Percentiles rank a stretch among this genome's conserved stretches.
Evolutionary conservation across 2,113 vertebrate species (phyloP).

Genomic region (Meleagris gallopavo): DNA sequence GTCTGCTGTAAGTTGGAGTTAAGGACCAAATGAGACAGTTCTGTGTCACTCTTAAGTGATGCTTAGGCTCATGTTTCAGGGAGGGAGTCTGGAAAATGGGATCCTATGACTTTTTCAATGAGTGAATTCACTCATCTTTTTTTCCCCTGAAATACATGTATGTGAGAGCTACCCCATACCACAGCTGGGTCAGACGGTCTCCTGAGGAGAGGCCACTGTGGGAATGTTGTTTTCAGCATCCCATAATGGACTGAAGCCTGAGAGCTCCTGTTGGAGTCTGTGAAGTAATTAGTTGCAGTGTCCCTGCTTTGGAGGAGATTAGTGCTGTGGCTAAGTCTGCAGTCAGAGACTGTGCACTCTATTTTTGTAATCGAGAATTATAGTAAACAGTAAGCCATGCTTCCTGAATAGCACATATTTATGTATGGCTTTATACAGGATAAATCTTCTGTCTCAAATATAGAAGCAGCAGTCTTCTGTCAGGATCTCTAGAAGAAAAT

Average conservation of each 20-base stretch:
- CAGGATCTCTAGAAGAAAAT: background rate
- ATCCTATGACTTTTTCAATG: background rate
- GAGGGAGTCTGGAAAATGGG: background rate
- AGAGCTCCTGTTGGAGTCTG: background rate
- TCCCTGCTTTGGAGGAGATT: background rate
- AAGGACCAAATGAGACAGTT: constrained; percentile 17
- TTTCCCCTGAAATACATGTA: background rate
- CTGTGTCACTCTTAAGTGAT: background rate
- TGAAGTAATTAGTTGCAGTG: background rate
- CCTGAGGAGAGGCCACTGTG: background rate
- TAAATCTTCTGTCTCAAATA: constrained; percentile 45
- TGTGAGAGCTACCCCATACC: background rate
- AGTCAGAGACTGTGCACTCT: background rate
- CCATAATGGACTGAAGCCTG: background rate
- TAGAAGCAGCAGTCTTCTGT: constrained; percentile 6
- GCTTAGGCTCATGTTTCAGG: background rate
- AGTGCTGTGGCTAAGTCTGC: background rate
- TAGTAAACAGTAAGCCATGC: constrained; percentile 23
- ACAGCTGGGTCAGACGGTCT: background rate
- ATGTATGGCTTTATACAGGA: background rate
- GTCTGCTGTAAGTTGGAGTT: constrained; percentile 12
- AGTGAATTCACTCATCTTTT: background rate
- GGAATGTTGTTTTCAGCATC: constrained; percentile 16
- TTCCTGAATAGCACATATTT: constrained; percentile 34
- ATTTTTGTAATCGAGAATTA: constrained; percentile 45